phyloP scores from a whole-genome alignment of 2,797 vertebrate genomes.

The Peromyscus aztecus region DNA sequence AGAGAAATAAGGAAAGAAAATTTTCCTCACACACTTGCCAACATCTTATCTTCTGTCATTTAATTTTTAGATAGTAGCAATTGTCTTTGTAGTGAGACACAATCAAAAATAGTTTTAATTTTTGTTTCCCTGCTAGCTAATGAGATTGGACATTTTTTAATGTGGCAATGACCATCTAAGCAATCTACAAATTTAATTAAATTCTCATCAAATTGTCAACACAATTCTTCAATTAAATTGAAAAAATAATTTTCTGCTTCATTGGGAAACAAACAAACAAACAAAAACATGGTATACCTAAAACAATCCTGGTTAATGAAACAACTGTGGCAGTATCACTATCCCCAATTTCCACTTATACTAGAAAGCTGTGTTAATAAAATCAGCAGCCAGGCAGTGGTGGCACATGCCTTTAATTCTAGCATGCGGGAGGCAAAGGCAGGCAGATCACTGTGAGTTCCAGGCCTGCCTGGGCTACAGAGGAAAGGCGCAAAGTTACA shows the following conservation, averaged over 20 bases:
- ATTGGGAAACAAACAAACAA: neutral
- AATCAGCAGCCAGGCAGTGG: neutral
- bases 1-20: no score
- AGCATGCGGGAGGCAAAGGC: no score
- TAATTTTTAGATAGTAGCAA: neutral
- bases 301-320: neutral
- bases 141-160: neutral
- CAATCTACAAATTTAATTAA: neutral
- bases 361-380: neutral
- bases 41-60: neutral
- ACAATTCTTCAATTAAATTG: neutral
- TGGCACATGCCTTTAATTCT: no score
- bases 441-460: no score
- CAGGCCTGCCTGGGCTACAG: no score
- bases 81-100: neutral
- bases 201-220: neutral
- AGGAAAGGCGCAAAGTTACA: no score
- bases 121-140: neutral
- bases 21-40: neutral
- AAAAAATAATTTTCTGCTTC: neutral
- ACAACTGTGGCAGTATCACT: neutral
- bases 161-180: neutral
- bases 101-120: neutral
- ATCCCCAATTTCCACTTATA: neutral
- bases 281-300: no score